Evolutionary conservation across 2,113 vertebrate genomes (phyloP), one percentile per base, ranked within the genome.

Genomic region (Phaethornis superciliosus): DNA sequence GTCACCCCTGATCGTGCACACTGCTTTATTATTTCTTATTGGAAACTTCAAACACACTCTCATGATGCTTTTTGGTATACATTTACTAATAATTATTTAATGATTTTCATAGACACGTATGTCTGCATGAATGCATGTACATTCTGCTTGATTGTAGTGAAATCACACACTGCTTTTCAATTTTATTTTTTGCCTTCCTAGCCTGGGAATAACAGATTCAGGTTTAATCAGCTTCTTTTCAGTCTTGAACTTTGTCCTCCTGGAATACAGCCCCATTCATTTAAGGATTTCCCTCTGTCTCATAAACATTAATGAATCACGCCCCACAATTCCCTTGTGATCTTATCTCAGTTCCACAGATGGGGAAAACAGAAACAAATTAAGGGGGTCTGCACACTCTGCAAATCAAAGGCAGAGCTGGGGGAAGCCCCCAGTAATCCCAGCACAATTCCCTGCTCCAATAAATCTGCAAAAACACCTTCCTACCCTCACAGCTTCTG

Each of bases 291-390:
- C 90, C 90, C 91, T 82, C 91, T 35, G 75, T 27, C 89, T 96
- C 93, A 96, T 94, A 95, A 93, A 81, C 89, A 81, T 88, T 83
- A 96, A 95, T 94, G 89, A 94, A 75, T 69, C 82, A 13, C 91
- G 10, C 79, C 69, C 92, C 14, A 52, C 60, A 81, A 60, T 72
- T 60, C 95, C 94, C 91, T 68, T 10, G 93, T 68, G 93, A 93
- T 91, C 85, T 91, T 96, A 95, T 94, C 93, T 85, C 64, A 7
- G 60, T 81, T 81, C 81, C 90, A 49, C 95, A 95, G 93, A 94
- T 75, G 88, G 93, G 89, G 47, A 83, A 93, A 96, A 81, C 91
- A 95, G 88, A 81, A 71, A 81, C 37, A 82, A 92, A 95, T 94
- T 67, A 74, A 70, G 75, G 93, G 93, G 87, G 87, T 72, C 75